Conservation (phyloP, 1,140 invertebrate species). For the Drosophila biarmipes region DNA sequence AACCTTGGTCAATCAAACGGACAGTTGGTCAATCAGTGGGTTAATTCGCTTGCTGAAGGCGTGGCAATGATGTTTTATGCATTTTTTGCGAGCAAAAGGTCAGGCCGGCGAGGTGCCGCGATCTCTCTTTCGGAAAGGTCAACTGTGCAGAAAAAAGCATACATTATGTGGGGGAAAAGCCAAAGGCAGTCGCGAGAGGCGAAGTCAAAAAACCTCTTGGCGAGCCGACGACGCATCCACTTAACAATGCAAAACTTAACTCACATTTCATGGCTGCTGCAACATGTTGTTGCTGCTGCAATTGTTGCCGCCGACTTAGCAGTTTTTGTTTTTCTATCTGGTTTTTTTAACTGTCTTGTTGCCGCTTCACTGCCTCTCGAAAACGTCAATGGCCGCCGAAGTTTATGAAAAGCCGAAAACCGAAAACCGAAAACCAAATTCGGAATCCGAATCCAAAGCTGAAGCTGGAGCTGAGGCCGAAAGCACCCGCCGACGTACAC, state of each 20-base stretch:
- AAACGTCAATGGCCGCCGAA: slow-evolving; percentile 50
- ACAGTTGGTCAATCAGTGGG: slow-evolving; percentile 30
- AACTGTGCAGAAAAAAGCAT: slow-evolving; percentile 8
- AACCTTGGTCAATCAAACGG: slow-evolving; percentile 54
- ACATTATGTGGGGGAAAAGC: slow-evolving; percentile 4
- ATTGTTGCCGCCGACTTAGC: slow-evolving; percentile 16
- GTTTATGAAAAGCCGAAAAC: slow-evolving; percentile 8
- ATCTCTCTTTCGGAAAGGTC: slow-evolving; percentile 60
- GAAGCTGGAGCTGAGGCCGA: too few species aligned
- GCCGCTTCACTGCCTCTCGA: slow-evolving; percentile 47
- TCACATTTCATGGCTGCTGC: slow-evolving; percentile 64
- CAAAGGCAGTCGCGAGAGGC: background rate
- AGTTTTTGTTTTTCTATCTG: slow-evolving; percentile 4
- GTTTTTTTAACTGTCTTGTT: slow-evolving; percentile 7
- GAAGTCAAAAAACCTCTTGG: slow-evolving; percentile 55
- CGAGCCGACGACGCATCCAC: slow-evolving; percentile 49
- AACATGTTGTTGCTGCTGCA: slow-evolving; percentile 13
- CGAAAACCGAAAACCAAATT: slow-evolving; percentile 5
- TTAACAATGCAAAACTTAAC: slow-evolving; percentile 63
- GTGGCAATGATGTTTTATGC: slow-evolving; percentile 33
- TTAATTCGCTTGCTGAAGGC: slow-evolving; percentile 47
- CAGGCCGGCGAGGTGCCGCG: slow-evolving; percentile 25
- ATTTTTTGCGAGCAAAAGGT: slow-evolving; percentile 32
- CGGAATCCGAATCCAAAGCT: slow-evolving; percentile 17
- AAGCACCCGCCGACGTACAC: slow-evolving; percentile 7